A percentile compares a stretch with the other conserved stretches of the same genome.
Conservation (phyloP, 2,797 vertebrate genomes). For the Dendrocincla tyrannina region DNA sequence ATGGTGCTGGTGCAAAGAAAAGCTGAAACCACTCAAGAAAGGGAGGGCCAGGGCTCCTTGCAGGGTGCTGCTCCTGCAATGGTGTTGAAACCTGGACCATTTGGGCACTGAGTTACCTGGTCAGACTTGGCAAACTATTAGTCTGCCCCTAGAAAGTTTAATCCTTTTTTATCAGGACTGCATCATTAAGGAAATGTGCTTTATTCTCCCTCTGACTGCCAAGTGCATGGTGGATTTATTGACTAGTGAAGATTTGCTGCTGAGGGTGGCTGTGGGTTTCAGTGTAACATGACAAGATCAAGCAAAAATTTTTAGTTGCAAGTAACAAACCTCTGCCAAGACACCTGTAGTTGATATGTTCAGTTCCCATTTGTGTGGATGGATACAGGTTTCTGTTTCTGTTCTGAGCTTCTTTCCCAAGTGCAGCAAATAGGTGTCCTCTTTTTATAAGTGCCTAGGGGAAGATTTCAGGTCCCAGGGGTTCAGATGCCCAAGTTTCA, state of each 20-base stretch:
- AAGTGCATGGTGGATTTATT: neutral
- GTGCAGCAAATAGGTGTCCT: neutral
- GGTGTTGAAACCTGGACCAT: neutral
- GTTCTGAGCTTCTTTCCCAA: neutral
- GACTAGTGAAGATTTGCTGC: neutral
- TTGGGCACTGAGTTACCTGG: neutral
- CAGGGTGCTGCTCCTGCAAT: neutral
- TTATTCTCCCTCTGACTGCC: neutral
- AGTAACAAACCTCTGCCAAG: neutral
- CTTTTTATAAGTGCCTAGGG: conserved; percentile 14
- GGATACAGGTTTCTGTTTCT: neutral
- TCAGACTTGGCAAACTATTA: neutral
- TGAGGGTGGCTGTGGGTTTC: neutral
- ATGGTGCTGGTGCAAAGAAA: neutral
- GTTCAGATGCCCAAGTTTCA: neutral
- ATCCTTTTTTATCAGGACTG: neutral
- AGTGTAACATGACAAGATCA: neutral
- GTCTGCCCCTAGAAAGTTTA: neutral
- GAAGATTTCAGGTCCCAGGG: neutral
- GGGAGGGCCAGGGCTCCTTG: neutral
- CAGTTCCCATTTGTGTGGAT: neutral
- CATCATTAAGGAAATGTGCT: neutral
- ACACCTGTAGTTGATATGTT: neutral
- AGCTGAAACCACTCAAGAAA: neutral
- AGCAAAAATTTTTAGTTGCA: neutral